Percentiles rank a stretch among this genome's conserved stretches.
Evolutionary conservation across 1,140 invertebrate species (phyloP).

Genomic region (Euura lappo): DNA sequence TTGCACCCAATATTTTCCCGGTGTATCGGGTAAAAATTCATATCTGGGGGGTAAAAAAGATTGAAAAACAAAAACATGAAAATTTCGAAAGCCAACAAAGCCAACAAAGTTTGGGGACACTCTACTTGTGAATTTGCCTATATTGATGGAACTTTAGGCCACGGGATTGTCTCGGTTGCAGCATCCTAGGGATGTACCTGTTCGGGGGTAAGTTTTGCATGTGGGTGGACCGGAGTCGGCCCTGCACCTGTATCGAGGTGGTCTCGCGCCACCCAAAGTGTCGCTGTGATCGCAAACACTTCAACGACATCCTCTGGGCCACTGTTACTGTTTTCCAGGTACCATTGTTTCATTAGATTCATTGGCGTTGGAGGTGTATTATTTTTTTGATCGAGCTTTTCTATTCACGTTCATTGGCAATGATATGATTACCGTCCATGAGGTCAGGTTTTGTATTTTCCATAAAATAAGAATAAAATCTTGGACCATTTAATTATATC

Average conservation of each 20-base stretch:
- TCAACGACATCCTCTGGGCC: conserved; percentile 96
- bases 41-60: too few species aligned
- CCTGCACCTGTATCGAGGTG: conserved; percentile 92
- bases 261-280: conserved; percentile 84
- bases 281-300: conserved; percentile 95
- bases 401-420: not conserved
- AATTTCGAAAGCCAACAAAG: not conserved
- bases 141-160: conserved; percentile 45
- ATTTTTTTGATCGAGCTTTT: conserved; percentile 10
- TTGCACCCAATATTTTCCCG: too few species aligned
- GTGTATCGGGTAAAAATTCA: too few species aligned
- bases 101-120: not conserved
- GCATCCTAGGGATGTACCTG: conserved; percentile 97
- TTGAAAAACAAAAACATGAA: not conserved
- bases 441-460: too few species aligned
- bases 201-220: conserved; percentile 99
- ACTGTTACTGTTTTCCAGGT: conserved; percentile 98
- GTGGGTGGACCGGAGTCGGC: conserved; percentile 83
- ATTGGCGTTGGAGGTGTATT: conserved; percentile 9
- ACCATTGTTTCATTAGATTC: conserved; percentile 49
- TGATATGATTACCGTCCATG: not conserved
- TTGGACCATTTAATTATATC: too few species aligned
- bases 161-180: conserved; percentile 67
- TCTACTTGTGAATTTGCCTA: conserved; percentile 11
- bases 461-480: too few species aligned